Evolutionary conservation across 2,113 vertebrate genomes (phyloP), one percentile per base, ranked within the genome.

Genomic region (Carassius carassius): DNA sequence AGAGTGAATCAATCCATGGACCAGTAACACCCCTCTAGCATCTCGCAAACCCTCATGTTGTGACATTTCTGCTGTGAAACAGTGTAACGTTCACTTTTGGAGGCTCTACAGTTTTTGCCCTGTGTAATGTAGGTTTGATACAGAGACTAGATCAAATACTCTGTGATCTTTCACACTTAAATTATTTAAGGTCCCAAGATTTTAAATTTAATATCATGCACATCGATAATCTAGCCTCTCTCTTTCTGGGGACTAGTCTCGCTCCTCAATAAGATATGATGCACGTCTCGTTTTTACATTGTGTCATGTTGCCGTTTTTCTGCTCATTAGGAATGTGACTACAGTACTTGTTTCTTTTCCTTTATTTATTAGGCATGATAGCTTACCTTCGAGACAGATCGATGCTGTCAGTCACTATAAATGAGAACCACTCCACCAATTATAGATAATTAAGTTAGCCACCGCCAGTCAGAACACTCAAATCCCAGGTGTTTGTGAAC

Each of bases 381-480:
- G 67, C 73, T 85, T 82, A 85, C 85, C 86, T 88, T 87, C 78
- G 58, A 88, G 86, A 86, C 85, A 83, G 81, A 89, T 90, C 82
- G 67, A 88, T 87, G 83, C 73, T 82, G 81, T 88, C 83, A 89
- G 88, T 89, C 85, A 86, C 83, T 88, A 88, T 88, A 82, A 87
- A 90, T 88, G 84, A 89, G 87, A 87, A 84, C 58, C 88, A 84
- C 87, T 88, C 85, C 82, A 88, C 77, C 88, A 89, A 86, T 89
- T 90, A 90, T 69, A 87, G 85, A 88, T 88, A 78, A 89, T 89
- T 87, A 83, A 82, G 85, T 88, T 89, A 86, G 83, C 76, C 58
- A 86, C 75, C 51, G 62, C 87, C 86, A 89, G 83, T 88, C 86
- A 85, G 63, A 78, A 51, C 21, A 23, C 47, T 78, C 13, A 84